Evolutionary conservation across 2,888 invertebrate genomes (phyloP), one percentile per base, ranked within the genome.

Genomic region (Serrognathus titanus): DNA sequence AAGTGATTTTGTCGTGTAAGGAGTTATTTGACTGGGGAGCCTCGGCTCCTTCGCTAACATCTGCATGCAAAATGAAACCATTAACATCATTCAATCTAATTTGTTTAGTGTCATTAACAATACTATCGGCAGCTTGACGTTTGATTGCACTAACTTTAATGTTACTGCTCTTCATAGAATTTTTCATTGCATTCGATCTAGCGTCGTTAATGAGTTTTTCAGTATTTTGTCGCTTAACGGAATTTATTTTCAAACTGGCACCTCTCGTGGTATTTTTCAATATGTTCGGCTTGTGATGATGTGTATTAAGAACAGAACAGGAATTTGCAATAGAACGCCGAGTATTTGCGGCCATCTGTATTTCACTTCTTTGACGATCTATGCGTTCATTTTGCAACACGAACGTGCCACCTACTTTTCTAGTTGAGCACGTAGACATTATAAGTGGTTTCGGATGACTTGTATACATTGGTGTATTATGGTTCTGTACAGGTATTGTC

Each of bases 361-460:
- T 70, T 53, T 77, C 76, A 48, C 72, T 72, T 53, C 73, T 66
- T 59, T 76, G 76, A 45, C 69, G 68, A 57, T 74, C 73, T 46
- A 76, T 60, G 45, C 72, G 71, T 51, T 73, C 74, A 60, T 73
- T 74, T 47, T 83, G 81, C 63, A 84, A 69, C 2, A 83, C 78
- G 46, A 84, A 75, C 8, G 83, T 81, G 61, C 82, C 80, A 48
- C 84, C 84, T 43, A 84, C 79, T 69, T 83, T 82, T 13, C 82
- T 77, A 46, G 83, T 79, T 67, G 83, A 81, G 68, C 80, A 83
- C 6, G 83, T 81, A 66, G 83, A 82, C 48, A 84, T 71, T 36
- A 82, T 80, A 9, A 86, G 80, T 9, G 85, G 83, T 59, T 86
- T 83, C 58, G 85, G 83, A 57, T 83, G 82, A 16, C 81, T 70